phyloP scores from a whole-genome alignment of 2,888 invertebrate genomes.

The Aplocera efformata region DNA sequence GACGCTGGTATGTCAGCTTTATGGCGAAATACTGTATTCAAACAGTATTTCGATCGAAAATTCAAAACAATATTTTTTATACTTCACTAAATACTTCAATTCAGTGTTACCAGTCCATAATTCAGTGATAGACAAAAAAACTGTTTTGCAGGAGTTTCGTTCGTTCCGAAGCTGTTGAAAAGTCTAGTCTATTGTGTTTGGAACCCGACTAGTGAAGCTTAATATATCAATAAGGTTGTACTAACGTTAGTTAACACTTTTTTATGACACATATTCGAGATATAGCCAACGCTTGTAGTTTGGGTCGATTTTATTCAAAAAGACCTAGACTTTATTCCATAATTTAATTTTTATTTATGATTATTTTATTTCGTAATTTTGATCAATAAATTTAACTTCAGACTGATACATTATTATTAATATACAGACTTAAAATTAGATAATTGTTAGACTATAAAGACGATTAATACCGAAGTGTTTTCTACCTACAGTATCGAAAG shows the following conservation, averaged over 20 bases:
- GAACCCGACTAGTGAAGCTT: conserved; percentile 5
- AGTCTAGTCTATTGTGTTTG: conserved; percentile 1
- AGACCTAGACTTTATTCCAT: conserved; percentile 1
- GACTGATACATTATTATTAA: conserved; percentile 17
- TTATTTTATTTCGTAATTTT: not conserved
- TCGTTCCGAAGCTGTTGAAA: too few relatives aligned
- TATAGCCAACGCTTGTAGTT: conserved; percentile 6
- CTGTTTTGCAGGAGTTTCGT: too few relatives aligned
- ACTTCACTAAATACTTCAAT: too few relatives aligned
- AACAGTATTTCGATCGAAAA: too few relatives aligned
- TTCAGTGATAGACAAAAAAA: too few relatives aligned
- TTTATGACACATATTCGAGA: conserved; percentile 6
- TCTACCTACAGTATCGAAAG: too few relatives aligned
- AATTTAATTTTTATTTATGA: not conserved
- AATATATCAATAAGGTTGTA: conserved; percentile 36
- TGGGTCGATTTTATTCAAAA: conserved; percentile 1
- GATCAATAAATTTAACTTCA: conserved; percentile 6
- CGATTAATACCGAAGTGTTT: too few relatives aligned
- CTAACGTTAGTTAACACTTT: conserved; percentile 31
- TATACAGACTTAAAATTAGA: conserved; percentile 2
- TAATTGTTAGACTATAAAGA: too few relatives aligned
- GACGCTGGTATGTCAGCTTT: not conserved
- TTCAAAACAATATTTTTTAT: too few relatives aligned
- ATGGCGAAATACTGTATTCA: too few relatives aligned
- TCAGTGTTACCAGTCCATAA: too few relatives aligned